A percentile compares a stretch with the other conserved stretches of the same genome.
These are phyloP conservation scores for Rousettus madagascariensis DNA, from an alignment of 2,797 vertebrate genomes.

Conservation along the genomic window DNA sequence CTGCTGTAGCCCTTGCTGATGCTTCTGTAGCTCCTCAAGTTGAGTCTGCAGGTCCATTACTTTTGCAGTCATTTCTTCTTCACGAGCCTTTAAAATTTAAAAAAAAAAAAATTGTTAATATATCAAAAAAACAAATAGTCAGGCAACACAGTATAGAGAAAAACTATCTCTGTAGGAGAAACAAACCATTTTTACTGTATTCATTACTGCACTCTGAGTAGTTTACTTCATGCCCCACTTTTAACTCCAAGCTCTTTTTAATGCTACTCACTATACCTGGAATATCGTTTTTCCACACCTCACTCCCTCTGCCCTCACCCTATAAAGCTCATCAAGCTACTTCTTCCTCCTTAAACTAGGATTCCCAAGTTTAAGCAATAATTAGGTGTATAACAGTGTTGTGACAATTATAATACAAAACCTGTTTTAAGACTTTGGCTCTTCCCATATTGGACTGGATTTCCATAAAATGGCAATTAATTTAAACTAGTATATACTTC, in stretches of 20 bases:
- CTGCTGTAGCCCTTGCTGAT: slow-evolving; percentile 71
- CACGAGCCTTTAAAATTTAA: slow-evolving; percentile 88
- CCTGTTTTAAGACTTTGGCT: background rate
- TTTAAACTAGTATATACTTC: background rate
- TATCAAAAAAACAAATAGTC: background rate
- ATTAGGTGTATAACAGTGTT: background rate
- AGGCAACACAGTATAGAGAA: background rate
- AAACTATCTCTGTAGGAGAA: background rate
- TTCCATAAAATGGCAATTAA: background rate
- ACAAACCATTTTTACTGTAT: background rate
- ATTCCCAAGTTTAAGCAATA: background rate
- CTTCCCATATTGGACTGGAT: background rate
- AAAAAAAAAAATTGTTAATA: background rate
- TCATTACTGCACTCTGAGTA: background rate
- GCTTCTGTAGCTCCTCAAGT: slow-evolving; percentile 88
- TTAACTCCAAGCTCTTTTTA: background rate
- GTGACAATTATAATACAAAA: background rate
- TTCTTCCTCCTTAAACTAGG: background rate
- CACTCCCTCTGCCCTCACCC: background rate
- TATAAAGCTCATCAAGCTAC: background rate
- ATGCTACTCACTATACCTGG: background rate
- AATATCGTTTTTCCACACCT: background rate
- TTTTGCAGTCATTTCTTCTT: slow-evolving; percentile 96
- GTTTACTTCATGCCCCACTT: background rate
- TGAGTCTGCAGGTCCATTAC: slow-evolving; percentile 93